Percentiles rank a stretch among this genome's conserved stretches.
Conservation (phyloP, 2,113 vertebrate species). For the Myotis brandtii region DNA sequence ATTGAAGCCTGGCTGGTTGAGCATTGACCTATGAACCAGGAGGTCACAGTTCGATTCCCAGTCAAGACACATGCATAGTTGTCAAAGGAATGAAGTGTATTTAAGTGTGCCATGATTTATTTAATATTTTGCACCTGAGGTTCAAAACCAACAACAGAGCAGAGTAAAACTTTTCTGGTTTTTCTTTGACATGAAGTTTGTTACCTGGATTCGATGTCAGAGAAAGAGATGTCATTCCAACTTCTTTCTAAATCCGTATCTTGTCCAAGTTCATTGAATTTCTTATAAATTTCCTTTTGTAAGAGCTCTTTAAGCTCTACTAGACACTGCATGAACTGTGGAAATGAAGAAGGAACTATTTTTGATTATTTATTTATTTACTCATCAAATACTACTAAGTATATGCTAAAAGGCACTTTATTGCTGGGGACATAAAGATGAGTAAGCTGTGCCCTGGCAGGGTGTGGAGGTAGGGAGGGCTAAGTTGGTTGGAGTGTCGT, state of each 20-base stretch:
- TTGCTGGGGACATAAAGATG: neutral
- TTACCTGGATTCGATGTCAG: constrained; percentile 95
- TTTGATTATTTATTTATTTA: neutral
- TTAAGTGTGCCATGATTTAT: neutral
- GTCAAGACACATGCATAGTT: neutral
- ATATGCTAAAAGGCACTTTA: neutral
- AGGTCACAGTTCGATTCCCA: too few relatives aligned
- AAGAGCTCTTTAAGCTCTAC: constrained; percentile 84
- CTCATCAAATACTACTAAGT: neutral
- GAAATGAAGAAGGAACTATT: neutral
- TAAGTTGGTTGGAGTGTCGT: neutral
- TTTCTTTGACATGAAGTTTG: constrained; percentile 48
- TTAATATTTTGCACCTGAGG: neutral
- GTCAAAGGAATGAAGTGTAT: neutral
- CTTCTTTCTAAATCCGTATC: constrained; percentile 74
- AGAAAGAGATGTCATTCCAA: constrained; percentile 87
- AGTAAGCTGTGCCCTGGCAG: neutral
- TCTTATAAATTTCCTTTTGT: constrained; percentile 83
- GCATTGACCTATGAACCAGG: too few relatives aligned
- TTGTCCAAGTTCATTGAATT: constrained; percentile 81
- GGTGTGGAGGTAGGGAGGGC: neutral
- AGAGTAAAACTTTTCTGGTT: neutral
- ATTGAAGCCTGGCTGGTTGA: too few relatives aligned
- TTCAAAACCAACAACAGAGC: neutral
- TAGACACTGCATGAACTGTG: constrained; percentile 84